Percentiles rank a stretch among this genome's conserved stretches.
Evolutionary conservation across 2,888 invertebrate species (phyloP).

Genomic region (Archips xylosteana): DNA sequence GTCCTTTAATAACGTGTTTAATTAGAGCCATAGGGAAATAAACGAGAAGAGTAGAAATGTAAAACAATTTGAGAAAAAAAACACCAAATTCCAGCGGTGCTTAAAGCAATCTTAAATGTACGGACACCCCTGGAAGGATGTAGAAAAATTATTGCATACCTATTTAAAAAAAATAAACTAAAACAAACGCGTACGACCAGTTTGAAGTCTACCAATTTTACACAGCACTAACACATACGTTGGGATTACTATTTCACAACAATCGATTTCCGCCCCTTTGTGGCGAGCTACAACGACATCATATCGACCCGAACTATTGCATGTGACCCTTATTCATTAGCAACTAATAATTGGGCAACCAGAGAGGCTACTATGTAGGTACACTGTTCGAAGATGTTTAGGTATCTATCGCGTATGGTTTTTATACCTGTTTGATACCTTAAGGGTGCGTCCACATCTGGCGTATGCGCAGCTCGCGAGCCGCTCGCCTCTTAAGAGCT

Average conservation of each 20-base stretch:
- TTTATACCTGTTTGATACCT: background rate
- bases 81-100: too few species aligned
- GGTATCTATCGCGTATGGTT: background rate
- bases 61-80: too few species aligned
- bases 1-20: too few species aligned
- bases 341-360: slow-evolving; percentile 4
- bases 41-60: too few species aligned
- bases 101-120: too few species aligned
- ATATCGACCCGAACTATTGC: slow-evolving; percentile 12
- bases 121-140: too few species aligned
- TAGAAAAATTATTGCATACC: too few species aligned
- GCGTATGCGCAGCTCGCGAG: too few species aligned
- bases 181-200: slow-evolving; percentile 51
- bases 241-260: slow-evolving; percentile 46
- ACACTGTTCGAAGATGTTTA: background rate
- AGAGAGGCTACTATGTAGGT: background rate
- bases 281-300: slow-evolving; percentile 3
- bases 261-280: slow-evolving; percentile 11
- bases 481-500: too few species aligned
- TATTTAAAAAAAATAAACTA: background rate
- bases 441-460: too few species aligned
- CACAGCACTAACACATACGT: slow-evolving; percentile 60
- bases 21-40: too few species aligned
- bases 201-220: slow-evolving; percentile 53
- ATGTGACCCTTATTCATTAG: background rate